Evolutionary conservation across 2,113 vertebrate species (phyloP), one percentile per base, ranked within the genome.

Genomic region (Muscicapa adusta): DNA sequence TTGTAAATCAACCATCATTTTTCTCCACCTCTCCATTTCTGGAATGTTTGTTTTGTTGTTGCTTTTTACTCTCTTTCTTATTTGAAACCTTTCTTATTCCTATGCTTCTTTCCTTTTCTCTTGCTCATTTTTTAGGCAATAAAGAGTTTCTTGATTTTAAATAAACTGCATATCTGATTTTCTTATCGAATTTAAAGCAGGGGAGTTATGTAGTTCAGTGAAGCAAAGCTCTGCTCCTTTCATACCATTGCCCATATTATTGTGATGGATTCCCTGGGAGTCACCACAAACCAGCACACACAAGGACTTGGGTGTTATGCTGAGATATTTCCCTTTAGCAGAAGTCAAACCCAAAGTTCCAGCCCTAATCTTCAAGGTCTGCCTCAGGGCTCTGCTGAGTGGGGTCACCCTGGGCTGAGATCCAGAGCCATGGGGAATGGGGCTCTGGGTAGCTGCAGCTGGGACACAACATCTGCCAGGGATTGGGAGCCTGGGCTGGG

Each of bases 261-360:
- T 40, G 31, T 26, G 26, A 7, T 8, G 50, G 50, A 63, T 28
- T 63, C 45, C 42, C 36, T 16, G 15, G 19, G n/a, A 88, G 18
- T 25, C 78, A 70, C 25, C 23, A 66, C 10, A 62, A 15, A 2
- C 26, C 34, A 14, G 8, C 16, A 3, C 1, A 3, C 1, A 10
- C 53, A 51, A 15, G 28, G 18, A 24, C 31, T 48, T 15, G 22
- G 16, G 28, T 25, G 11, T n/a, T 36, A 6, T 1, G 10, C 28
- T 43, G 34, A 74, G 63, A 33, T 31, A 42, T 38, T 71, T 53
- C 40, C 23, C 50, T 60, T 42, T 45, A 42, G 14, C 33, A 65
- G 24, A 23, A 43, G 34, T 18, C 45, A 79, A 54, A 65, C 12
- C 26, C 36, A 53, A 53, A 74, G 36, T 58, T 80, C 53, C 43